Base-by-base conservation (phyloP, 2,797 vertebrate genomes). In the Coreius guichenoti region DNA sequence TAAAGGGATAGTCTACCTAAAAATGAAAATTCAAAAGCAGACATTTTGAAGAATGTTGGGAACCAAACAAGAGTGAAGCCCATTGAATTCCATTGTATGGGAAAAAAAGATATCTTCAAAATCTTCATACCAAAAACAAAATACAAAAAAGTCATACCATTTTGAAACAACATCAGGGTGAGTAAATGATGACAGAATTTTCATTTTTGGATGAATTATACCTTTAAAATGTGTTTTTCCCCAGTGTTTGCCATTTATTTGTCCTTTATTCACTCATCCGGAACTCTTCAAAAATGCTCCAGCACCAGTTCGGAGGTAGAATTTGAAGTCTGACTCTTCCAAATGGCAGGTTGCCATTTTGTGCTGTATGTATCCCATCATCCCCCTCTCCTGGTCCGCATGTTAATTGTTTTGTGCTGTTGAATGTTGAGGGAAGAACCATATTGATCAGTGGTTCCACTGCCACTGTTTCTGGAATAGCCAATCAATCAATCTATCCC, bases 401-500 rank as follows among this genome's bases (percentile, higher is more conserved):
- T 82, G 54, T 83, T 86, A 90, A 94, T 92, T 92, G 93, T 93
- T 93, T 88, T 76, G 13, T 90, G 87, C 81, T 43, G 33, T 74
- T 90, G 86, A 90, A 87, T 87, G 88, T 79, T 61, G 31, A 79
- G 86, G 87, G 77, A 89, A 87, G 88, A 67, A 89, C 90, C 91
- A 90, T 91, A 92, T 90, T 91, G 91, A 92, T 90, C 91, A 90
- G 87, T 90, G 80, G 87, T 91, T 90, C 92, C 91, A 92, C 92
- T 92, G 92, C 63, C 76, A 86, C 70, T 92, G 92, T 92, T 92
- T 87, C 39, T 89, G 91, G 91, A 94, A 92, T 90, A 94, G 91
- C 92, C 94, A 92, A 95, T 95, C 92, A 94, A 93, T 95, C 89
- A 86, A 89, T 89, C 92, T 92, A 88, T 90, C 87, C 90, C 75